Evolutionary conservation across 2,797 vertebrate genomes (phyloP), one percentile per base, ranked within the genome.

Genomic region (Anomalospiza imberbis): DNA sequence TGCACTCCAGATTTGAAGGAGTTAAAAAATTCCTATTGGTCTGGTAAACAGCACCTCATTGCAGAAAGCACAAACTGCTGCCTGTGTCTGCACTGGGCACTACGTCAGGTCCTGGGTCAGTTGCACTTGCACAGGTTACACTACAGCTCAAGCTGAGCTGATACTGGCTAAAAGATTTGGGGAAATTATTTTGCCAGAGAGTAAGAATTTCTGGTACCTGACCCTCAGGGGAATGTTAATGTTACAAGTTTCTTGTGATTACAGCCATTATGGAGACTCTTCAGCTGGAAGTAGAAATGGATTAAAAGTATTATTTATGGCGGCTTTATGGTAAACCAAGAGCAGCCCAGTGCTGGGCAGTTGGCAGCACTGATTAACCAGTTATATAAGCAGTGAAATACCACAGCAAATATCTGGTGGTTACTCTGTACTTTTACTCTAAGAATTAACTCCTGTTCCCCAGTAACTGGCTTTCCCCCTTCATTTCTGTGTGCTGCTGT

Each of bases 61-160:
- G 38, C 67, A 85, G 51, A 51, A 61, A 57, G 28, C 32, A 55
- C 0, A 13, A 55, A 10, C 2, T 16, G 44, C 34, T 57, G 82
- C 13, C 50, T 12, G 45, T 0, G 1, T 12, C 84, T 54, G 53
- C 40, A 44, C 6, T 0, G 0, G 31, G 73, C 38, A 22, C 29
- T 17, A 15, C 0, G 0, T 36, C 54, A 38, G 9, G 38, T 13
- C 22, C 57, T 18, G 4, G 79, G 20, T 66, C 51, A 57, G 28
- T 25, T 54, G 51, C 38, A 20, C n/a, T 22, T 50, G 34, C 31
- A 10, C 47, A 14, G 51, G 9, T 20, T 10, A 8, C 9, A 16
- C 79, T 4, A 28, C 47, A 15, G 42, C 82, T 44, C 57, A 26
- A 53, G 14, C 21, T 67, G 57, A 73, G 34, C 29, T 71, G 28